Evolutionary conservation across 2,113 vertebrate genomes (phyloP), one percentile per base, ranked within the genome.

Genomic region (Apodemus sylvaticus): DNA sequence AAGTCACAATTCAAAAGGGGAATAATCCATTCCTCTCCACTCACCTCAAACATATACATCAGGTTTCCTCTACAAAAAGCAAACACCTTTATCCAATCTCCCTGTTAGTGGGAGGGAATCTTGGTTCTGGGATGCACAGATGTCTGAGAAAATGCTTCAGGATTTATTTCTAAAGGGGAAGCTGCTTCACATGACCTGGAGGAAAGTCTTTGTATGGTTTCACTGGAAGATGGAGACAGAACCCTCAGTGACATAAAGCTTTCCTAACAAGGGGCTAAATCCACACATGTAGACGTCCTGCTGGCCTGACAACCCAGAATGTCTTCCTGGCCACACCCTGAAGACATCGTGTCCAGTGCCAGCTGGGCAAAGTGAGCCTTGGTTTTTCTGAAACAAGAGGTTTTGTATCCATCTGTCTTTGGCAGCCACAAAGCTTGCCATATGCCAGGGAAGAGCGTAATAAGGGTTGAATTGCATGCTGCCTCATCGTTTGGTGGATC

Each of bases 351-450:
- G 24, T 3, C 31, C 78, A 66, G 36, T 1, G 13, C 3, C 13
- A 26, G 26, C 31, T 87, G 71, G 9, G 24, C 39, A 55, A 45
- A 45, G 19, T 5, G 3, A 68, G 51, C 81, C 58, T 60, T 36
- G 62, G 34, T 60, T 70, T 70, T 94, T 82, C 31, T 0, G 20
- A 73, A 70, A 53, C 55, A 29, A 24, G 1, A 14, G 26, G 4
- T 5, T 7, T 83, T 64, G 24, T 22, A n/a, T 71, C 64, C 71
- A 9, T 78, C 51, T 0, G 0, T 70, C 73, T 93, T 92, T 94
- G 96, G 95, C 96, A 96, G 95, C 77, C 73, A n/a, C 42, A 74
- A 86, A 83, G 48, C 66, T 96, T 74, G 78, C 94, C 97, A 97
- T 96, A 94, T 96, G 96, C 89, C 42, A 68, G 91, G 55, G 53